A percentile compares a stretch with the other conserved stretches of the same genome.
phyloP scores from a whole-genome alignment of 2,888 invertebrate species.

The Pogonocherus hispidulus region DNA sequence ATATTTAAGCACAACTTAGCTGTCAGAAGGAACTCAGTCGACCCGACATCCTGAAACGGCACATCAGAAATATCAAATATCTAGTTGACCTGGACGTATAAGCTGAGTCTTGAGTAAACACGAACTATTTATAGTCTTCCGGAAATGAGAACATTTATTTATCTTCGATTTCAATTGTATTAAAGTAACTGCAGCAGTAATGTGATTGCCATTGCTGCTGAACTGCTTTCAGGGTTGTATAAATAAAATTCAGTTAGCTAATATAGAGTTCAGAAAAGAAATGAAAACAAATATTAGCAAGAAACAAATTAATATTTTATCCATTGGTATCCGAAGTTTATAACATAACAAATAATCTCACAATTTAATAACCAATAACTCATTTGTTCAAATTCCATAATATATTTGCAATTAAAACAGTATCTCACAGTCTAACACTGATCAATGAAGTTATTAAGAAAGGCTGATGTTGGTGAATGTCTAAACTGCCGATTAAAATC shows the following conservation, averaged over 20 bases:
- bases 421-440: not conserved
- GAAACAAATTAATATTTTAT: too few species aligned
- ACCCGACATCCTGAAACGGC: not conserved
- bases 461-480: not conserved
- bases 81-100: not conserved
- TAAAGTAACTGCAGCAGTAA: not conserved
- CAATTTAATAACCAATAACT: too few species aligned
- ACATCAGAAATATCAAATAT: not conserved
- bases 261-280: too few species aligned
- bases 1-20: not conserved
- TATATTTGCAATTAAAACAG: too few species aligned
- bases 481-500: conserved; percentile 1
- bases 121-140: not conserved
- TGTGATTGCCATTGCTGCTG: too few species aligned
- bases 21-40: not conserved
- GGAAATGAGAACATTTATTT: not conserved
- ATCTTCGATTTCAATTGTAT: not conserved
- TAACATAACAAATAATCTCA: too few species aligned
- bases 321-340: too few species aligned
- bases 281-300: too few species aligned
- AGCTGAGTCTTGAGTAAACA: not conserved
- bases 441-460: conserved; percentile 16
- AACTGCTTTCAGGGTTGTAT: too few species aligned
- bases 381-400: too few species aligned
- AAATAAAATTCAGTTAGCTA: too few species aligned